A percentile compares a stretch with the other conserved stretches of the same genome.
These are phyloP conservation scores for Myocastor coypus DNA, from an alignment of 2,113 vertebrate species.

Conservation along the genomic window DNA sequence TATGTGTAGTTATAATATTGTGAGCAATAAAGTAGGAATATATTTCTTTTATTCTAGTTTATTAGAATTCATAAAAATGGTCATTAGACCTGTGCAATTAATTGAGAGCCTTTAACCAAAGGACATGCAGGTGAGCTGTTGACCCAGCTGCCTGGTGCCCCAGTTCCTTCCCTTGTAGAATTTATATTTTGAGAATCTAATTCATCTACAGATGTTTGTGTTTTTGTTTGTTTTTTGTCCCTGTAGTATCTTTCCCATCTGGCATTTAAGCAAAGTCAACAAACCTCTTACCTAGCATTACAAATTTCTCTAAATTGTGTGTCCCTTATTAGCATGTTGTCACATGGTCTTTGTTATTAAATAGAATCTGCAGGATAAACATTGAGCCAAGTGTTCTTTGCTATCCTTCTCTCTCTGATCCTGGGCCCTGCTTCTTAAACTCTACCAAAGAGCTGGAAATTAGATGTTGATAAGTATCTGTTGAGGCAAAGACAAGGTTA, in stretches of 20 bases:
- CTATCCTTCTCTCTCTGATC: background rate
- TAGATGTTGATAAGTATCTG: background rate
- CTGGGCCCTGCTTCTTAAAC: background rate
- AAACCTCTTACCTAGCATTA: background rate
- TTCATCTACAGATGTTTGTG: slow-evolving; percentile 8
- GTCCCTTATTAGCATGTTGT: background rate
- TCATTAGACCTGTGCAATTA: background rate
- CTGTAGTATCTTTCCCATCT: background rate
- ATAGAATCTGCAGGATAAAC: background rate
- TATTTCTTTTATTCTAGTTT: slow-evolving; percentile 42
- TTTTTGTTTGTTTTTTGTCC: background rate
- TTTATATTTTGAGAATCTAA: slow-evolving; percentile 45
- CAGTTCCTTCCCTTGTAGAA: background rate
- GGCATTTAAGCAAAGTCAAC: background rate
- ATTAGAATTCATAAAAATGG: slow-evolving; percentile 14
- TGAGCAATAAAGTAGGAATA: slow-evolving; percentile 19
- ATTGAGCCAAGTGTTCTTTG: background rate
- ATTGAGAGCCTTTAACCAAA: background rate
- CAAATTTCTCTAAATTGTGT: slow-evolving; percentile 12
- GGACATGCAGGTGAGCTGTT: background rate
- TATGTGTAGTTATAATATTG: background rate
- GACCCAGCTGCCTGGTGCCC: background rate
- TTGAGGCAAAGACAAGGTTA: background rate
- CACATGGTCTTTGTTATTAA: slow-evolving; percentile 4
- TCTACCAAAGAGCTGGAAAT: slow-evolving; percentile 22